Percentiles rank a stretch among this genome's conserved stretches.
Evolutionary conservation across 2,888 invertebrate genomes (phyloP).

Genomic region (Leucania comma): DNA sequence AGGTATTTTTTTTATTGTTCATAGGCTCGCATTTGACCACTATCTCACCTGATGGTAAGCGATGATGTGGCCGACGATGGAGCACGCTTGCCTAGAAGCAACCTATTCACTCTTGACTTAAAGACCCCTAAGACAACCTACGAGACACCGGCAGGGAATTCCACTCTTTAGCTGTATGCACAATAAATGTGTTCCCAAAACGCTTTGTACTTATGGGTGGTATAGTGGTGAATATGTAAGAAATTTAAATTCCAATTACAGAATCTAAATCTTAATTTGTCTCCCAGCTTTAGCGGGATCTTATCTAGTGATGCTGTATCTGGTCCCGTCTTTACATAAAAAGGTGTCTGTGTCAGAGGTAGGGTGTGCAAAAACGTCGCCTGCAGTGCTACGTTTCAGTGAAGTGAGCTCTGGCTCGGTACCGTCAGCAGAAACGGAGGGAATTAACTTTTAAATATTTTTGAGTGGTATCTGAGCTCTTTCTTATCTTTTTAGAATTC

Average conservation of each 20-base stretch:
- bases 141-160: no score
- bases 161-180: no score
- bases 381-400: constrained; percentile 81
- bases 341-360: constrained; percentile 87
- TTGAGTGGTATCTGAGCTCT: constrained; percentile 19
- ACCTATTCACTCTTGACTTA: no score
- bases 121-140: no score
- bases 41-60: no score
- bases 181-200: no score
- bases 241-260: constrained; percentile 7
- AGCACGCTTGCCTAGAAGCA: no score
- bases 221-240: no score
- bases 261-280: constrained; percentile 11
- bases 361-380: constrained; percentile 85
- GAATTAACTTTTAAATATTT: constrained; percentile 30
- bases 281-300: constrained; percentile 4
- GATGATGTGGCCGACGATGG: no score
- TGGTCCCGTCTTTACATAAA: constrained; percentile 75
- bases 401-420: constrained; percentile 78
- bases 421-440: constrained; percentile 67
- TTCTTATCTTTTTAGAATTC: not conserved
- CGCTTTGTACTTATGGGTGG: no score
- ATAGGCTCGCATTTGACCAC: no score
- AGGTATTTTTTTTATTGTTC: no score
- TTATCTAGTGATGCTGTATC: constrained; percentile 39